These are phyloP conservation scores for Caenorhabditis japonica DNA, from an alignment of 2,888 invertebrate species.

Conservation along the genomic window DNA sequence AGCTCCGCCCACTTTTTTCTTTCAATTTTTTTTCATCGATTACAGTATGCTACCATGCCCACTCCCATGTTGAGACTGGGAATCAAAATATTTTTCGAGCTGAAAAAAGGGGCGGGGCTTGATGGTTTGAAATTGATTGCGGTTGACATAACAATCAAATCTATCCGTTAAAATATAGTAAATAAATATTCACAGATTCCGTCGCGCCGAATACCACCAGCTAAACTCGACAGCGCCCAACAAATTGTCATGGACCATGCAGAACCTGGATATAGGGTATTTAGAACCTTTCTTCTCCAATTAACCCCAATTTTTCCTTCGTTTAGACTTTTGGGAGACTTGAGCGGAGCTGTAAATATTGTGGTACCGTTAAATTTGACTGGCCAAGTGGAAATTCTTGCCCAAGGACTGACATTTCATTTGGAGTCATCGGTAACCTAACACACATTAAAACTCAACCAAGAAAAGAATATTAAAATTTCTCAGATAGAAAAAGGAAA, in stretches of 20 bases:
- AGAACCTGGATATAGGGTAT: constrained; percentile 67
- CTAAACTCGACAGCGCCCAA: constrained; percentile 64
- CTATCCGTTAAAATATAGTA: too few species aligned
- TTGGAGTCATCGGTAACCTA: constrained; percentile 61
- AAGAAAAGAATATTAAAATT: too few species aligned
- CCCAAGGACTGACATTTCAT: constrained; percentile 65
- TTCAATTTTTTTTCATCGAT: too few species aligned
- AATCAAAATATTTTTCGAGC: too few species aligned
- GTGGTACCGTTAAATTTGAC: constrained; percentile 68
- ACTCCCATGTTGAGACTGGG: too few species aligned
- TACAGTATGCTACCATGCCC: too few species aligned
- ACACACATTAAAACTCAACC: background rate
- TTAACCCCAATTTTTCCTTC: background rate
- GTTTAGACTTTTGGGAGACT: constrained; percentile 64
- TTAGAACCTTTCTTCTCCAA: background rate
- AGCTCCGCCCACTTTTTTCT: too few species aligned
- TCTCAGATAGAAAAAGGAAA: constrained; percentile 58
- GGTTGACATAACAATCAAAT: too few species aligned
- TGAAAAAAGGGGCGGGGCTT: too few species aligned
- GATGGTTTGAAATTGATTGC: too few species aligned
- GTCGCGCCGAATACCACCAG: constrained; percentile 62
- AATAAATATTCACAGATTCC: too few species aligned
- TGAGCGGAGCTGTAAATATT: constrained; percentile 66
- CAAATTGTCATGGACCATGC: constrained; percentile 65
- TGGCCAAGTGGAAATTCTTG: constrained; percentile 68